phyloP scores from a whole-genome alignment of 2,797 vertebrate genomes.

The Coendou prehensilis region DNA sequence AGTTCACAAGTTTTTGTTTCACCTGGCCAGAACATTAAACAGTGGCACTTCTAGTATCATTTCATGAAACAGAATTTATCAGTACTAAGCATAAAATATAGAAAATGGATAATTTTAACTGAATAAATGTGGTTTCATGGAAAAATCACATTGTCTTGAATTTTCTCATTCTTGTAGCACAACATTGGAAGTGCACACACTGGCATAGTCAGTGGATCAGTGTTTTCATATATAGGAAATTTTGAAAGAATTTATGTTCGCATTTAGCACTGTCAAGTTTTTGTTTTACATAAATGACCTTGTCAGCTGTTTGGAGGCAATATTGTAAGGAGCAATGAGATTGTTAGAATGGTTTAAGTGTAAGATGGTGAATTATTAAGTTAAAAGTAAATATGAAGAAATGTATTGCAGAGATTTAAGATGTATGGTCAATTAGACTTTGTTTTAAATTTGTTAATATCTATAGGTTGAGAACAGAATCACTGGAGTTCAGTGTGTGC shows the following conservation, averaged over 20 bases:
- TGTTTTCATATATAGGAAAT: neutral
- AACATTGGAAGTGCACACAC: neutral
- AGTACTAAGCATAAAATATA: neutral
- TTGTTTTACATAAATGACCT: neutral
- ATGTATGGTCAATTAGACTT: neutral
- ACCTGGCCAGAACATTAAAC: neutral
- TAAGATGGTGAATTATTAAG: neutral
- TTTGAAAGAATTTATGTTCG: slow-evolving; percentile 19
- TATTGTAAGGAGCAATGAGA: neutral
- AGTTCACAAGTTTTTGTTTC: slow-evolving; percentile 33
- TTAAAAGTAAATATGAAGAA: neutral
- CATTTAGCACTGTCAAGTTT: neutral
- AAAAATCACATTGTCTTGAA: neutral
- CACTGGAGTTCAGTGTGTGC: neutral
- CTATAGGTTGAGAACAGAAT: neutral
- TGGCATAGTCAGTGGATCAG: neutral
- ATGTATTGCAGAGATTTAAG: slow-evolving; percentile 9
- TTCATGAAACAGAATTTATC: slow-evolving; percentile 11
- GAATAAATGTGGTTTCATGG: slow-evolving; percentile 10
- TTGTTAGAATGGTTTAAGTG: neutral
- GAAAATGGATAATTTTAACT: slow-evolving; percentile 9
- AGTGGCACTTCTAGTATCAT: neutral
- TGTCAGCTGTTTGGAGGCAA: neutral
- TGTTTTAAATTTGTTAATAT: neutral
- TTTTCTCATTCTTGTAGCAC: neutral